Percentiles rank a stretch among this genome's conserved stretches.
These are phyloP conservation scores for Agelaius tricolor DNA, from an alignment of 2,113 vertebrate species.

Conservation along the genomic window DNA sequence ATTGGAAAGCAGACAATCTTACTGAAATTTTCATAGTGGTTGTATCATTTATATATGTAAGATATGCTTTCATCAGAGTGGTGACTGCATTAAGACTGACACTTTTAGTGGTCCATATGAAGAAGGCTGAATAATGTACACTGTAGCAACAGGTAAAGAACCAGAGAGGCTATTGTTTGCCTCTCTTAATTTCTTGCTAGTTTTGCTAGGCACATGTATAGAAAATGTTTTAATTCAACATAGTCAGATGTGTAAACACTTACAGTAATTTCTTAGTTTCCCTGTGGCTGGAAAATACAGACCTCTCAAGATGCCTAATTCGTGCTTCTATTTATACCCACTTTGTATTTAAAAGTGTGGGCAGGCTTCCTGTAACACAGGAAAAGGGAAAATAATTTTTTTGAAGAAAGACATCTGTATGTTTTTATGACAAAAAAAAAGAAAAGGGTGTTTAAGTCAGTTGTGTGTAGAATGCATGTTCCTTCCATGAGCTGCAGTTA, in stretches of 20 bases:
- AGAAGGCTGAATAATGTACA: background rate
- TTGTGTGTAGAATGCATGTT: slow-evolving; percentile 37
- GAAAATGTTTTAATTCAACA: background rate
- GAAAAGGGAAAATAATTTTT: slow-evolving; percentile 64
- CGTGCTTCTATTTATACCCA: slow-evolving; percentile 74
- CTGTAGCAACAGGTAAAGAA: slow-evolving; percentile 2
- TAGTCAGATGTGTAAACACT: background rate
- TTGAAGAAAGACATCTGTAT: slow-evolving; percentile 62
- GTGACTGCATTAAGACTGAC: background rate
- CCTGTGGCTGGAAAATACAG: slow-evolving; percentile 71
- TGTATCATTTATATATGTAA: slow-evolving; percentile 23
- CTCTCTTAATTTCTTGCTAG: background rate
- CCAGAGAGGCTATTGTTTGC: background rate
- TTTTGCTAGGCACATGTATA: background rate
- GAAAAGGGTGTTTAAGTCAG: slow-evolving; percentile 25
- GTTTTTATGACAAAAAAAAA: slow-evolving; percentile 51
- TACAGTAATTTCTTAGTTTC: slow-evolving; percentile 55
- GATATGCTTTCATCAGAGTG: background rate
- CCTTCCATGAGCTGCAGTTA: slow-evolving; percentile 51
- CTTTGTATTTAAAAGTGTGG: slow-evolving; percentile 75
- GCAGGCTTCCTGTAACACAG: slow-evolving; percentile 71
- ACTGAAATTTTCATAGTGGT: slow-evolving; percentile 41
- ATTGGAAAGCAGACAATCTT: background rate
- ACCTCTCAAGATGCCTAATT: slow-evolving; percentile 73
- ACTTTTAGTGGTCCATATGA: background rate